Percentiles rank a stretch among this genome's conserved stretches.
Evolutionary conservation across 2,113 vertebrate species (phyloP).

Genomic region (pig (Sus scrofa)): DNA sequence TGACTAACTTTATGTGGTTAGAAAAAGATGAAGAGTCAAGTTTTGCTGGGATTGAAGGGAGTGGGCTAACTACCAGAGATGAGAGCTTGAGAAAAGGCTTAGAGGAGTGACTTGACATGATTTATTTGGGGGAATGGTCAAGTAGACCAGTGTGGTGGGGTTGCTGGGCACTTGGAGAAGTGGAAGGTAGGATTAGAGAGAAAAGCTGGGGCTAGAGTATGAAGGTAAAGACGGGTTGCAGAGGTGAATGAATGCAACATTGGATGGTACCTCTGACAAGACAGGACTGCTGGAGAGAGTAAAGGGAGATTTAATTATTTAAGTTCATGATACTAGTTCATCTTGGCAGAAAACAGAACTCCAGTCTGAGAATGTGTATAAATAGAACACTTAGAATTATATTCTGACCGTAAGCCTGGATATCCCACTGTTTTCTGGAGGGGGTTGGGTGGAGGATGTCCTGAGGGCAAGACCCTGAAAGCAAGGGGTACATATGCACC

Average conservation of each 20-base stretch:
- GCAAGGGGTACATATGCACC: neutral
- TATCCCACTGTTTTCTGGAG: neutral
- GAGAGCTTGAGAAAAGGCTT: neutral
- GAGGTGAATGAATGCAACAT: neutral
- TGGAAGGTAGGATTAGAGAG: neutral
- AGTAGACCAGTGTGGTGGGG: neutral
- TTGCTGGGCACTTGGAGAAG: neutral
- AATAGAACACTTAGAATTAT: neutral
- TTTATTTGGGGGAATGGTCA: neutral
- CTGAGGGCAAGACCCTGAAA: neutral
- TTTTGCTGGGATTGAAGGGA: neutral
- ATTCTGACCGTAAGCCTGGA: neutral
- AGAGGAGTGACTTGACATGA: neutral
- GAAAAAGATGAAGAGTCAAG: neutral
- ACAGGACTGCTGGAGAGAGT: neutral
- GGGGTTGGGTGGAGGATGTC: neutral
- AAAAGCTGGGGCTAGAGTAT: neutral
- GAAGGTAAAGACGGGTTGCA: neutral
- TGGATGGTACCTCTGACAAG: neutral
- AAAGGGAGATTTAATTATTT: neutral
- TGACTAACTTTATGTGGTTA: slow-evolving; percentile 23
- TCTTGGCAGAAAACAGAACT: neutral
- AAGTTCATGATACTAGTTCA: neutral
- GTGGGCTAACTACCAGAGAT: neutral
- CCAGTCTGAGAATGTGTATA: neutral